Evolutionary conservation across 1,140 invertebrate species (phyloP), one percentile per base, ranked within the genome.

Genomic region (Heliothis virescens): DNA sequence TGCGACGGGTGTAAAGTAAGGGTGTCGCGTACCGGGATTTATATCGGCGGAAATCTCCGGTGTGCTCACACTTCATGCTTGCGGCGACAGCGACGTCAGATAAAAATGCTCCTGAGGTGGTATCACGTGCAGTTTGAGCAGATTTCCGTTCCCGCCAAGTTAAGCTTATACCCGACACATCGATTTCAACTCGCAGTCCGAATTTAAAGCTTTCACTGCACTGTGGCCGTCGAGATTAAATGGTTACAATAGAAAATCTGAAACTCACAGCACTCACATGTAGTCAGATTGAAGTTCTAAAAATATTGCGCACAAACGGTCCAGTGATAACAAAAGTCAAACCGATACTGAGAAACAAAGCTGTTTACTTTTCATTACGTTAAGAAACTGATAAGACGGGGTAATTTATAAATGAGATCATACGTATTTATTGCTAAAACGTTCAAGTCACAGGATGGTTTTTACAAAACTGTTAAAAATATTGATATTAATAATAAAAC

Each of bases 21-120:
- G 85, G 83, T 89, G 88, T 91, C 86, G 83, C 85, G 82, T 82
- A 83, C 82, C 75, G 83, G 85, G 88, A 90, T 91, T 90, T 91
- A 91, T 90, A 90, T 87, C 85, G 86, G 85, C 79, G 86, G 82
- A 87, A 89, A 89, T 89, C 86, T 89, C 85, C 85, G 83, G 83
- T 87, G 83, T 86, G 86, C 88, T 89, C 87, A 88, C 87, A 87
- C 86, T 88, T 89, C 80, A 84, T 80, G 86, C 82, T 77, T 34
- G 60, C 81, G 81, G 76, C 73, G 81, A 86, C 79, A 75, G 60
- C 76, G 79, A 81, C 75, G 81, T 81, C 52, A 83, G 86, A 86
- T 85, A 85, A 87, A 86, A 89, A 86, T 87, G 82, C 73, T 81
- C 76, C 71, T 55, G 48, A 77, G 60, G 55, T 73, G 78, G 79